Base-by-base conservation (phyloP, 2,888 invertebrate genomes). In the Girardia tigrina region DNA sequence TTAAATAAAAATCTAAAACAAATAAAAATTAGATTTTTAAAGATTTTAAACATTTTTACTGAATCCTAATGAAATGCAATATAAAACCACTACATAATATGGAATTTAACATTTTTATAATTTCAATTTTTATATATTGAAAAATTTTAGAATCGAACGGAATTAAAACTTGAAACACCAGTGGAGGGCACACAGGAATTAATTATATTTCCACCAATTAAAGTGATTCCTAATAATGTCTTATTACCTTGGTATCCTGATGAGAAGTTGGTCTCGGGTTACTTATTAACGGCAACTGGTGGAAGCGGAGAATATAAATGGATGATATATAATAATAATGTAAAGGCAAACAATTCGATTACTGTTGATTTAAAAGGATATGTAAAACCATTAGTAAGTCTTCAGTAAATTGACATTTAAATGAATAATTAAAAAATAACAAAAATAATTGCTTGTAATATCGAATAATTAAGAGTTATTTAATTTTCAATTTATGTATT, bases 281-380 rank as follows among this genome's bases (percentile, higher is more conserved):
- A 42, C 70, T 81, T 69, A 79, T 87, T 88, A 29, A 87, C 87
- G 81, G 90, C 90, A 0, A 86, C 84, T 28, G 91, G 91, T 28
- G 91, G 91, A 0, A 90, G 90, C 83, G 90, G 90, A 78, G 86
- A 87, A 81, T 90, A 91, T 83, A 80, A 89, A 79, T 90, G 94
- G 93, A 12, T 36, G 36, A 16, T 16, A 12, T 16, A 36, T 36
- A 16, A 36, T 36, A 36, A 16, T 36, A 8, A 36, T 16, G 12
- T 12, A 16, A 36, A 36, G 16, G 16, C 36, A 8, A 36, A 36
- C 16, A 8, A 12, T 36, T 36, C 36, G 36, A 16, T 36, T 36
- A 16, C 36, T 36, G 36, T 36, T 36, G 36, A 36, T 16, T 16
- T 12, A 8, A 36, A 36, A 36, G 36, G 36, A 12, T 36, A 36